Base-by-base conservation (phyloP, 2,113 vertebrate genomes). In the Bolborhynchus lineola region DNA sequence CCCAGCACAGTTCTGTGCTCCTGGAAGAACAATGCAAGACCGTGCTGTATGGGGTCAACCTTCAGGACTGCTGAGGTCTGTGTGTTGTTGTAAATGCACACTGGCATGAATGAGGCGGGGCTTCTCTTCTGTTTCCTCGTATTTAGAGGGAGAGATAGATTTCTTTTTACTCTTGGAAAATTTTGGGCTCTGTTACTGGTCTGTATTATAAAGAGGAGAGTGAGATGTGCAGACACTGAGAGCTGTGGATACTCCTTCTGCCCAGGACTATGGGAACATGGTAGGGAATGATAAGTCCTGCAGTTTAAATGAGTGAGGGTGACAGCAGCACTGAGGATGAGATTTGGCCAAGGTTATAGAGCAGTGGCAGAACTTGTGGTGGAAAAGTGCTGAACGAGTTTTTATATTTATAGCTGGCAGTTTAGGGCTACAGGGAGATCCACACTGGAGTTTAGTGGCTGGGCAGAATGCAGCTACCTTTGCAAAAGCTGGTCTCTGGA, bases 321-420 rank as follows among this genome's bases (percentile, higher is more conserved):
- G 47, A 9, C 3, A 7, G 28, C 68, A 35, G 52, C 47, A 31
- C 5, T 1, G 13, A 67, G 60, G 53, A 39, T 8, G 69, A 81
- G 47, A 33, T 84, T 82, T 93, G n/a, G 83, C 91, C 86, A 95
- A 87, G 93, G 95, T 89, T 82, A 50, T 7, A 46, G 86, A 89
- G 69, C 69, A 13, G 86, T 86, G 86, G 84, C 65, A 93, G 89
- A 94, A 77, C 28, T 57, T 20, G 1, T 42, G 33, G 78, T 82
- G 59, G 63, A 33, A 68, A 93, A 92, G 13, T 59, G 91, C 95
- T 91, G 95, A 96, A 81, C 60, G 70, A 41, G 59, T 39, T 75
- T 94, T 91, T 87, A 2, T 92, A 92, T 97, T 96, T 92, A 70
- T 65, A 96, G 68, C 82, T 92, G 91, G 90, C 81, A 84, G 52